Conservation (phyloP, 2,113 vertebrate genomes). For the Oenanthe oenanthe region DNA sequence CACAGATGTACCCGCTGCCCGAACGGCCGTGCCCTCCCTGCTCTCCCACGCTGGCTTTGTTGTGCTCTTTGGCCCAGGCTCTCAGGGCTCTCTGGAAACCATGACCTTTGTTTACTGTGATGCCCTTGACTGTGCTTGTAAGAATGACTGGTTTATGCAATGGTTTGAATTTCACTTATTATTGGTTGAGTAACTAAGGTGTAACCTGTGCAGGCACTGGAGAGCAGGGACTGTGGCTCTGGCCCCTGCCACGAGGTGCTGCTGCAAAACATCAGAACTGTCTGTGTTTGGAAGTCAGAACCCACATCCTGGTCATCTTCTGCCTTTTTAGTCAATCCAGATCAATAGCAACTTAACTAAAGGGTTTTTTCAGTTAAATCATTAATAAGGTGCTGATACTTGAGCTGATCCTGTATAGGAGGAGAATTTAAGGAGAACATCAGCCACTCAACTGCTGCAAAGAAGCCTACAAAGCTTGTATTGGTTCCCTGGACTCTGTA, state of each 20-base stretch:
- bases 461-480: not conserved
- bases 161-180: not conserved
- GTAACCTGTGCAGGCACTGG: not conserved
- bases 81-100: not conserved
- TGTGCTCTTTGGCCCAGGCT: not conserved
- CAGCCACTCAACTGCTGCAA: not conserved
- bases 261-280: fast-evolving
- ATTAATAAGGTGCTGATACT: not conserved
- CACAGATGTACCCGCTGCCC: not conserved
- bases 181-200: not conserved
- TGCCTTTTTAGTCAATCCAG: not conserved
- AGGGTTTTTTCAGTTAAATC: not conserved
- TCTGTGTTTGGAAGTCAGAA: not conserved
- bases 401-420: not conserved
- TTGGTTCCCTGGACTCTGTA: not conserved
- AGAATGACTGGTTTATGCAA: not conserved
- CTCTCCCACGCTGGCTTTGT: not conserved
- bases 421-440: not conserved
- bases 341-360: not conserved
- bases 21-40: not conserved
- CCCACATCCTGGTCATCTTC: not conserved
- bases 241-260: not conserved
- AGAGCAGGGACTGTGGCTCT: not conserved
- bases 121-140: not conserved
- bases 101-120: not conserved